phyloP scores from a whole-genome alignment of 1,140 invertebrate species.

The Campodea augens region DNA sequence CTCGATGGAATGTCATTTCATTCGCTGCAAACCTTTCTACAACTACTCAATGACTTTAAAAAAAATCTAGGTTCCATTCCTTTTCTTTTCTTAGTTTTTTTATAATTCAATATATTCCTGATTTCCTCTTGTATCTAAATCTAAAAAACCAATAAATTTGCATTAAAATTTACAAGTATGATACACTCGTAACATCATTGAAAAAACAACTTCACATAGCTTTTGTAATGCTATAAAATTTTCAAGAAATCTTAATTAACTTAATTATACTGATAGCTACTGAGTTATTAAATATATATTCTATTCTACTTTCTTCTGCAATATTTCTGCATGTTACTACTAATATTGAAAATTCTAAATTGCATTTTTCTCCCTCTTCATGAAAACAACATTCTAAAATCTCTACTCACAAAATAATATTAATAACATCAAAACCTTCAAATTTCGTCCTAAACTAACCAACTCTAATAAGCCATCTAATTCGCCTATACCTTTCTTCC shows the following conservation, averaged over 20 bases:
- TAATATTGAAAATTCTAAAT: too few species aligned
- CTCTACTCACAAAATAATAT: not conserved
- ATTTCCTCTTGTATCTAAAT: not conserved
- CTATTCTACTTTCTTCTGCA: too few species aligned
- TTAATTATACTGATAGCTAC: not conserved
- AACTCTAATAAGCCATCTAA: constrained; percentile 3
- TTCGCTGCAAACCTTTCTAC: not conserved
- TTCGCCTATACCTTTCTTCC: constrained; percentile 14
- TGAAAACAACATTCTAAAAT: not conserved
- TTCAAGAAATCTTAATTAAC: not conserved
- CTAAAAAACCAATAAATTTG: not conserved
- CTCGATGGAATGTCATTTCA: not conserved
- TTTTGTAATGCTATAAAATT: not conserved
- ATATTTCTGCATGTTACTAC: too few species aligned
- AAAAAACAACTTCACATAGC: too few species aligned
- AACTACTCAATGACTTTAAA: not conserved
- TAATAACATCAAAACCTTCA: not conserved
- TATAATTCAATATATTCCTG: not conserved
- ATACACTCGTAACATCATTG: not conserved
- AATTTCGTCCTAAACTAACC: not conserved
- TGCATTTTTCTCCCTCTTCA: not conserved
- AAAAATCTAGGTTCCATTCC: not conserved
- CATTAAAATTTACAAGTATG: not conserved
- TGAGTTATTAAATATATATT: not conserved
- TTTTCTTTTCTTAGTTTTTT: not conserved